Percentiles rank a stretch among this genome's conserved stretches.
These are phyloP conservation scores for Priocnemis perturbator DNA, from an alignment of 2,888 invertebrate species.

Conservation along the genomic window DNA sequence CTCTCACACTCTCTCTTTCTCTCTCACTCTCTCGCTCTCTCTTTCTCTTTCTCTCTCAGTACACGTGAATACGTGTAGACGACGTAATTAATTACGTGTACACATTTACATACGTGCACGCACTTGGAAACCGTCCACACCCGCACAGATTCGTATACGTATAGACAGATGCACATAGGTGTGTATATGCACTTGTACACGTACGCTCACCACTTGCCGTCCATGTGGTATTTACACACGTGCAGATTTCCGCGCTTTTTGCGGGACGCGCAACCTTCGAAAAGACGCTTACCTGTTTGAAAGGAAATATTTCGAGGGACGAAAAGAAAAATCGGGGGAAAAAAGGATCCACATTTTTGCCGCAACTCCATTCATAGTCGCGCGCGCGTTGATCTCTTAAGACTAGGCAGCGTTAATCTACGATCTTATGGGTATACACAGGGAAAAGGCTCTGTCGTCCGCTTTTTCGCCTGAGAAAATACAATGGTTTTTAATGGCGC, in stretches of 20 bases:
- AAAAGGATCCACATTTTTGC: conserved; percentile 5
- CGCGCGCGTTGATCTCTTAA: conserved; percentile 37
- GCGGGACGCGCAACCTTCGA: too few relatives aligned
- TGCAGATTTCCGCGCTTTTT: too few relatives aligned
- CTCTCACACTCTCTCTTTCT: conserved; percentile 29
- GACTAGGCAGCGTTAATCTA: conserved; percentile 43
- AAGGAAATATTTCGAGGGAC: too few relatives aligned
- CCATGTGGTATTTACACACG: too few relatives aligned
- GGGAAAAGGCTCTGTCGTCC: conserved; percentile 24
- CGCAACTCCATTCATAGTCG: too few relatives aligned
- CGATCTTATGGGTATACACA: conserved; percentile 30
- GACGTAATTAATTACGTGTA: conserved; percentile 13
- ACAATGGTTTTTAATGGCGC: conserved; percentile 28
- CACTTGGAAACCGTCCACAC: conserved; percentile 16
- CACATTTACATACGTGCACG: conserved; percentile 18
- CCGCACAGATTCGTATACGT: conserved; percentile 15
- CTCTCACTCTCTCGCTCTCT: conserved; percentile 14
- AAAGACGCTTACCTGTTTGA: background rate
- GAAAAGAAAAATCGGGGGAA: too few relatives aligned
- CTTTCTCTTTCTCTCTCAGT: too few relatives aligned
- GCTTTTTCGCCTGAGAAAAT: conserved; percentile 27
- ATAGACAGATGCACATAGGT: conserved; percentile 21
- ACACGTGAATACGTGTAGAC: background rate
- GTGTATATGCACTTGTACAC: too few relatives aligned
- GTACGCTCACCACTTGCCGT: too few relatives aligned